These are phyloP conservation scores for Atherinosoma microstoma DNA, from an alignment of 2,797 vertebrate genomes.

Conservation along the genomic window DNA sequence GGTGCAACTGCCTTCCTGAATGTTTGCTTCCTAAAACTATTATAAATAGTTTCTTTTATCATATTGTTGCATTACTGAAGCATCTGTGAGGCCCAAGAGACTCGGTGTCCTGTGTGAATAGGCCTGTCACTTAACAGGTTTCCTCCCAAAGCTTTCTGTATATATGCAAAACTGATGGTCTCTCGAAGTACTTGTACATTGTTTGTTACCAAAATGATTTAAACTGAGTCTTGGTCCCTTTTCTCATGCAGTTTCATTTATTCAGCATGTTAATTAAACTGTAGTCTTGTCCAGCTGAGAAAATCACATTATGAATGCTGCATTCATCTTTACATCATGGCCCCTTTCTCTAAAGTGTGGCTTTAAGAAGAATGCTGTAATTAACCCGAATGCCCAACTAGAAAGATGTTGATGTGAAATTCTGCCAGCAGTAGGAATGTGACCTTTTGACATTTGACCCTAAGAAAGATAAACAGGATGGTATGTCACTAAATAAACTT, in stretches of 20 bases:
- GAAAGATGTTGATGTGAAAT: conserved; percentile 56
- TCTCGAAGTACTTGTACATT: conserved; percentile 63
- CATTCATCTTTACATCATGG: neutral
- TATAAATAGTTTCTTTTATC: neutral
- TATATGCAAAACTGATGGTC: conserved; percentile 70
- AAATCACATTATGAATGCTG: neutral
- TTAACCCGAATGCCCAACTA: conserved; percentile 27
- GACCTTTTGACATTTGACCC: conserved; percentile 78
- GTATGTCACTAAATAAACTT: conserved; percentile 51
- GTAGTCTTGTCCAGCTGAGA: conserved; percentile 3
- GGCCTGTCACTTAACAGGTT: conserved; percentile 16
- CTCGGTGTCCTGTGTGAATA: conserved; percentile 31
- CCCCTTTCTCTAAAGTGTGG: conserved; percentile 5
- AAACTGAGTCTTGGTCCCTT: conserved; percentile 6
- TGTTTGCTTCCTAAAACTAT: conserved; percentile 1
- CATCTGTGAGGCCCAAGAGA: conserved; percentile 24
- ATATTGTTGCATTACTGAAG: neutral
- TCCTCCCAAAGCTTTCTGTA: conserved; percentile 24
- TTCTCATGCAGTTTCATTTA: conserved; percentile 12
- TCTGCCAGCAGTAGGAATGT: conserved; percentile 76
- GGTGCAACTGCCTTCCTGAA: neutral
- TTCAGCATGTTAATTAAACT: conserved; percentile 38
- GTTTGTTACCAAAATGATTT: conserved; percentile 33
- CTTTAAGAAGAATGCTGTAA: conserved; percentile 28
- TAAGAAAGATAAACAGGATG: conserved; percentile 68